phyloP scores from a whole-genome alignment of 2,113 vertebrate genomes.

The Neopipo cinnamomea region DNA sequence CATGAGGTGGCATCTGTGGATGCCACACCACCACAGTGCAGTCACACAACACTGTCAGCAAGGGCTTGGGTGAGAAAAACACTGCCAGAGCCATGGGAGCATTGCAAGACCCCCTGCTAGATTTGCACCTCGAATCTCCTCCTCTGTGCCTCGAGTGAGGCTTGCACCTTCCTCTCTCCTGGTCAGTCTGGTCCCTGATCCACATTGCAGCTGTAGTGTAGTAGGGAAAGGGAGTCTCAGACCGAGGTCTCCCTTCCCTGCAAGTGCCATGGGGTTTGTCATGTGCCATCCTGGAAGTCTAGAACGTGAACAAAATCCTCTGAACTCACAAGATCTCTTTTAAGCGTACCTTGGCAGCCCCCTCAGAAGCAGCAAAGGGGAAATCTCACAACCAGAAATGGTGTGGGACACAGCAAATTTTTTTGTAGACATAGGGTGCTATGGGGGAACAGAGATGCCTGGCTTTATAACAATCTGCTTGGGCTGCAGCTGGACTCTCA shows the following conservation, averaged over 20 bases:
- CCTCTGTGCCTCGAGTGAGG: background rate
- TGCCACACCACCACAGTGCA: accelerated
- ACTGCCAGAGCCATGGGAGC: background rate
- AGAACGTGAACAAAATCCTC: background rate
- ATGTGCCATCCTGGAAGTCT: background rate
- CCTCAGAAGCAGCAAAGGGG: background rate
- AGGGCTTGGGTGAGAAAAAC: background rate
- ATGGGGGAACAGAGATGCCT: background rate
- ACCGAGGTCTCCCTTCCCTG: background rate
- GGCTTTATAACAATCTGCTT: background rate
- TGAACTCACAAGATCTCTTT: background rate
- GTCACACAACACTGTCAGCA: background rate
- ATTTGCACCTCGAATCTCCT: background rate
- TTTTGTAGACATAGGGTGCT: background rate
- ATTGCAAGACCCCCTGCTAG: accelerated
- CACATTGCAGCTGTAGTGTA: accelerated
- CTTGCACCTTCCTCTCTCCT: background rate
- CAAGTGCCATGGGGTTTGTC: background rate
- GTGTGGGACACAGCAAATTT: background rate
- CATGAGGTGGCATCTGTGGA: background rate
- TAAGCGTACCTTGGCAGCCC: background rate
- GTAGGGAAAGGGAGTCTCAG: background rate
- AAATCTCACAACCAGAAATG: accelerated
- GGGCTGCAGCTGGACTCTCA: background rate
- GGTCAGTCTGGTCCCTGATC: background rate